phyloP scores from a whole-genome alignment of 2,113 vertebrate species.

The Charadrius vociferus region DNA sequence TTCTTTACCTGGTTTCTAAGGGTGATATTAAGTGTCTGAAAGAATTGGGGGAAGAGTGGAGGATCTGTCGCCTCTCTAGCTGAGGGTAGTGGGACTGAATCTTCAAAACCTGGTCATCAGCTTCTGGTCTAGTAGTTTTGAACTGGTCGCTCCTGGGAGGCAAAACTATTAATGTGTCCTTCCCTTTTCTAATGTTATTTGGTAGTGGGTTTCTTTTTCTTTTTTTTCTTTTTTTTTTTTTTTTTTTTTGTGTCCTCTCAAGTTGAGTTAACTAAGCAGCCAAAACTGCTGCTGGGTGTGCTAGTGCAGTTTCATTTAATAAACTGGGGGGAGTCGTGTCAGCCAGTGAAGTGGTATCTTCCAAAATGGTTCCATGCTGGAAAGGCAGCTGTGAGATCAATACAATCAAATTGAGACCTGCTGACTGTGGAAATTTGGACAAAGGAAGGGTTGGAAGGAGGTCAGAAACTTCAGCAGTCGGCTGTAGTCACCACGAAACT shows the following conservation, averaged over 20 bases:
- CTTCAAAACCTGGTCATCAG: not conserved
- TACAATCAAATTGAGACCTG: not conserved
- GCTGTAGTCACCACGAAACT: not conserved
- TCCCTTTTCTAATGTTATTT: not conserved
- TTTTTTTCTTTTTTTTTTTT: not conserved
- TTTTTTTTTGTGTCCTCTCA: not conserved
- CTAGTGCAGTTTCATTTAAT: conserved; percentile 15
- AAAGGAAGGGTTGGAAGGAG: not conserved
- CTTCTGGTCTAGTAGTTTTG: not conserved
- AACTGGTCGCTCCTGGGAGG: not conserved
- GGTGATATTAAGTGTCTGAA: not conserved
- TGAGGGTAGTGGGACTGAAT: not conserved
- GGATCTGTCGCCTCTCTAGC: not conserved
- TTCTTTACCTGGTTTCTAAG: not conserved
- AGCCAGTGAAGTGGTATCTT: not conserved
- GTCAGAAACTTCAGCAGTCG: not conserved
- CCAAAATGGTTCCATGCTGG: not conserved
- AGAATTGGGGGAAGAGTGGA: not conserved
- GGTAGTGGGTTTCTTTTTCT: not conserved
- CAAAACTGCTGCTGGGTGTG: not conserved
- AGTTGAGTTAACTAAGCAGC: not conserved
- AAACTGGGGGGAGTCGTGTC: not conserved
- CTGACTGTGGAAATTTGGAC: not conserved
- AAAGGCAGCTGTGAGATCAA: conserved; percentile 24
- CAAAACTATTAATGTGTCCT: not conserved